Conservation (phyloP, 2,888 invertebrate genomes). For the Agrotis exclamationis region DNA sequence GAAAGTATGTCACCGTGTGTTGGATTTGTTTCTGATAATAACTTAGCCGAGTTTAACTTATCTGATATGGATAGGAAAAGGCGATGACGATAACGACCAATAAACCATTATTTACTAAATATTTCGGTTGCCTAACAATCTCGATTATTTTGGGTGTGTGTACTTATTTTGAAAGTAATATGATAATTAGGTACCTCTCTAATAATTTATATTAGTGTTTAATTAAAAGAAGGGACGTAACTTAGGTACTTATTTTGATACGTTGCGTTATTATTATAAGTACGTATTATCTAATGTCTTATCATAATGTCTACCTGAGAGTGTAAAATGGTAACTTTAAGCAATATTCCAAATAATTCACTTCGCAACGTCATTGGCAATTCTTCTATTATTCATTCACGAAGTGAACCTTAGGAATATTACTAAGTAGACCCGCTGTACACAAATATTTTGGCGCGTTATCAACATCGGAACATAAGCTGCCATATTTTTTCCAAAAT, state of each 20-base stretch:
- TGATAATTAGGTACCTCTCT: slow-evolving; percentile 10
- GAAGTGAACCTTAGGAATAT: too few species aligned
- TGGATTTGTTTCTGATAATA: slow-evolving; percentile 53
- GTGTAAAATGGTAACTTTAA: too few species aligned
- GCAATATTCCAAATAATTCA: too few species aligned
- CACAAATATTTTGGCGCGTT: neutral
- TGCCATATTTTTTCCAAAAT: neutral
- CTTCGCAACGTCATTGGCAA: too few species aligned
- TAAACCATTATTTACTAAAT: slow-evolving; percentile 43
- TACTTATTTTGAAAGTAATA: slow-evolving; percentile 20
- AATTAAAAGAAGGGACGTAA: neutral
- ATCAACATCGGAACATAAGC: neutral
- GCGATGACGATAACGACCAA: slow-evolving; percentile 65
- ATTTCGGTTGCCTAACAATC: slow-evolving; percentile 35
- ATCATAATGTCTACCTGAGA: neutral
- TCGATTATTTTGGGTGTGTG: slow-evolving; percentile 45
- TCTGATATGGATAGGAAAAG: slow-evolving; percentile 68
- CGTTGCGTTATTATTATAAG: neutral
- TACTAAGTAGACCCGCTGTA: neutral
- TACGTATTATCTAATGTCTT: slow-evolving; percentile 1
- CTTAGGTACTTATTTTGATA: neutral
- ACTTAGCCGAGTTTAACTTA: slow-evolving; percentile 61
- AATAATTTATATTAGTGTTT: too few species aligned
- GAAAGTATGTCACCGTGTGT: slow-evolving; percentile 22
- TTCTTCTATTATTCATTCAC: too few species aligned